Evolutionary conservation across 2,888 invertebrate genomes (phyloP).

Genomic region (Copidosoma aretas): DNA sequence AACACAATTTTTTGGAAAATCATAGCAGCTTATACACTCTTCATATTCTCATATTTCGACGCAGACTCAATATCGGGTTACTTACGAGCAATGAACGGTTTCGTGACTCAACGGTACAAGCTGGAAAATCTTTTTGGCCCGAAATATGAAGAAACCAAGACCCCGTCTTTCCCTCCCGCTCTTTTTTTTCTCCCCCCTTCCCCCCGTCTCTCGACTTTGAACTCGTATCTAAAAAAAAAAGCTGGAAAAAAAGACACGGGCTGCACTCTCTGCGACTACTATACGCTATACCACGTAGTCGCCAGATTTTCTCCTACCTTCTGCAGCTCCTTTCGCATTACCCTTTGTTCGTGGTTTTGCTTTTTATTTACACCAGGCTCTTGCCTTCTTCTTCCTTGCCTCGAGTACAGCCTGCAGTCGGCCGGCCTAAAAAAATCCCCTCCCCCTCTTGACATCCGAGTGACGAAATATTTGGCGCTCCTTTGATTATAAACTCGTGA

Average conservation of each 20-base stretch:
- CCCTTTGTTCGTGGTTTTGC: constrained; percentile 17
- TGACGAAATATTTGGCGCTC: constrained; percentile 5
- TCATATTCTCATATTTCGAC: too few relatives aligned
- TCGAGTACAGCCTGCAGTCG: too few relatives aligned
- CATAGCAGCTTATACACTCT: too few relatives aligned
- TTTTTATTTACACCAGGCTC: constrained; percentile 18
- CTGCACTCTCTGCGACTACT: too few relatives aligned
- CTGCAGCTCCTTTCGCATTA: neutral
- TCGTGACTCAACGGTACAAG: constrained; percentile 44
- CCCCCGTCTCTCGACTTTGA: too few relatives aligned
- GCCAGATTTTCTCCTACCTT: neutral
- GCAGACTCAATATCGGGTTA: constrained; percentile 33
- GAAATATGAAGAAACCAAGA: constrained; percentile 14
- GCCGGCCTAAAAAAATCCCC: constrained; percentile 2
- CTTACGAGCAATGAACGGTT: constrained; percentile 42
- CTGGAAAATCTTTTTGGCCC: constrained; percentile 35
- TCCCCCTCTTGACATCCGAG: neutral
- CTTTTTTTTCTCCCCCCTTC: too few relatives aligned
- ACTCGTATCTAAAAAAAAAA: too few relatives aligned
- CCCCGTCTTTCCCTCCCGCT: constrained; percentile 3
- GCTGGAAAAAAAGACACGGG: too few relatives aligned
- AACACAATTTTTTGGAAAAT: too few relatives aligned
- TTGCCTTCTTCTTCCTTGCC: neutral
- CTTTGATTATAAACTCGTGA: neutral
- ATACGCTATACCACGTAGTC: neutral